Base-by-base conservation (phyloP, 1,140 invertebrate genomes). In the Drosophila suzukii region DNA sequence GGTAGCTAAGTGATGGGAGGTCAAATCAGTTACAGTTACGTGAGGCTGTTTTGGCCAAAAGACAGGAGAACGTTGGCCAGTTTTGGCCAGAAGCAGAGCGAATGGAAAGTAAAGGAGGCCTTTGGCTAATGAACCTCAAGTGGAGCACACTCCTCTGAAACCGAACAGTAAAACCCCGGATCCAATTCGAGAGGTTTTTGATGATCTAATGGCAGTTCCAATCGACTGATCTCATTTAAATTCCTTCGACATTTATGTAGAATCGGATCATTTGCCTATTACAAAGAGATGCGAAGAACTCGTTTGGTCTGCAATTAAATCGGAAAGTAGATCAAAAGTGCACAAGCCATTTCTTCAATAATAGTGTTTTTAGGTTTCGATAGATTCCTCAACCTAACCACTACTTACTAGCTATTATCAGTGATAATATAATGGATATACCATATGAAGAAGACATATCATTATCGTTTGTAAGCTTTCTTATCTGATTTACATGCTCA, bases 1-100 rank as follows among this genome's bases (percentile, higher is more conserved):
- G 68, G 68, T 82, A 76, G 72, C 66, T 60, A 72, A 84, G 57
- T 79, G 71, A 84, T 76, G 81, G 60, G 55, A 59, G 79, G 38
- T 72, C 67, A 81, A 73, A 75, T 81, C 73, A 59, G 73, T 76
- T 76, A 76, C 73, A 76, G 73, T 67, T 76, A 76, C 73, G 73
- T 76, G 73, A 39, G 60, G 73, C 61, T 51, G 50, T 51, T 75
- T 63, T 75, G 49, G 30, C 49, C n/a, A 34, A 49, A 44, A 71
- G 68, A 49, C 66, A 71, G 68, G 68, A 72, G 68, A 72, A 72
- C 68, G 68, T 71, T 67, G 47, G 41, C 66, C 61, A 34, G 61
- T 65, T 60, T 49, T 34, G 63, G 56, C 36, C 66, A 71, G 68
- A 70, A 75, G 60, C 72, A 38, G 72, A 66, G 30, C 73, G 55